Conservation (phyloP, 2,113 vertebrate species). For the Gambusia affinis region DNA sequence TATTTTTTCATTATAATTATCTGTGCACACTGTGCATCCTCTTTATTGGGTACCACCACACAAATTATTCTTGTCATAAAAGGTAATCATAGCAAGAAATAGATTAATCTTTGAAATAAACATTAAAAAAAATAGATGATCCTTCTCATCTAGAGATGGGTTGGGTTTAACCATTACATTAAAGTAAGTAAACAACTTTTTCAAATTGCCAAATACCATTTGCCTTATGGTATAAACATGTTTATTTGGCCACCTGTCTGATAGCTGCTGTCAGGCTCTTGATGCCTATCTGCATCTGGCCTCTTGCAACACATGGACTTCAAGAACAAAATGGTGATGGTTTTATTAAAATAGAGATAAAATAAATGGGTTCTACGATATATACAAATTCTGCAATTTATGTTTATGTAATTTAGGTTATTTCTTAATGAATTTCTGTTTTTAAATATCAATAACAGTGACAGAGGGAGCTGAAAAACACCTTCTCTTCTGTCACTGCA, state of each 20-base stretch:
- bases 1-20: background rate
- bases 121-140: background rate
- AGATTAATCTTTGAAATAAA: too few relatives aligned
- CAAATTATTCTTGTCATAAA: background rate
- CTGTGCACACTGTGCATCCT: background rate
- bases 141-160: background rate
- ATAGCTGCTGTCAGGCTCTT: constrained; percentile 14
- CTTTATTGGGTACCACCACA: background rate
- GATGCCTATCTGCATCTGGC: background rate
- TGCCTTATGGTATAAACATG: constrained; percentile 16
- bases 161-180: background rate
- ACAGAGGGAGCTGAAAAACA: constrained; percentile 8
- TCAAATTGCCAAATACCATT: background rate
- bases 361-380: background rate
- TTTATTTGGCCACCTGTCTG: constrained; percentile 28
- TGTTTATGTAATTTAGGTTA: background rate
- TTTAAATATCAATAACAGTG: background rate
- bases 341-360: background rate
- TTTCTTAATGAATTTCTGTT: background rate
- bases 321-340: constrained; percentile 1
- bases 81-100: background rate
- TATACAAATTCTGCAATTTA: too few relatives aligned
- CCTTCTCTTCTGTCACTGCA: constrained; percentile 5
- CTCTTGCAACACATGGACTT: constrained; percentile 26
- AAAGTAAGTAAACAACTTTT: background rate